Evolutionary conservation across 2,888 invertebrate species (phyloP), one percentile per base, ranked within the genome.

Genomic region (Orgyia antiqua): DNA sequence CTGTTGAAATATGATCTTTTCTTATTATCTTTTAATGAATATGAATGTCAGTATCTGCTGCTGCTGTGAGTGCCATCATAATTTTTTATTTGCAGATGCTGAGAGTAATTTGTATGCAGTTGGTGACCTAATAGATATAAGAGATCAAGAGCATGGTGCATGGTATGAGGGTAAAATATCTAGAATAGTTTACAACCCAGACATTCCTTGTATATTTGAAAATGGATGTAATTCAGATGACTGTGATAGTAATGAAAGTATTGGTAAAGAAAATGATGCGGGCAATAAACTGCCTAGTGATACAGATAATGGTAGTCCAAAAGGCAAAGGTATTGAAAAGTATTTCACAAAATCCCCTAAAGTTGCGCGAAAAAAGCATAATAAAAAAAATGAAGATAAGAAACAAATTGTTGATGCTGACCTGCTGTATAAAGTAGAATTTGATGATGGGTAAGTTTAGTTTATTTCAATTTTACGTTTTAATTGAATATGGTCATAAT

Each of bases 101-200:
- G 64, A 65, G 24, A 89, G 89, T 54, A 57, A 62, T 29, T 76
- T 87, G 44, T 91, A 88, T 51, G 68, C 73, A 51, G 50, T 88
- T 29, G 92, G 90, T 11, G 93, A 94, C 64, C 66, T 89, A 1
- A 75, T 94, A 33, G 94, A 94, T 68, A 87, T 89, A 29, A 78
- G 87, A 34, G 89, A 92, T 51, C 58, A 65, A n/a, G 79, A 84
- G 28, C 77, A 87, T 52, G 93, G 93, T 4, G 89, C 91, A 5
- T 94, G 94, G 94, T 90, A 90, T 67, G 94, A 94, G 73, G 93
- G 89, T 0, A 88, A 84, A 57, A 86, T 92, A 40, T 46, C 78
- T 1, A 79, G 84, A 45, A 90, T 91, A 44, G 82, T 88, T 0
- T 58, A 65, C 15, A 68, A 83, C 28, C 76, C 78, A 2, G 28